Evolutionary conservation across 2,888 invertebrate species (phyloP), one percentile per base, ranked within the genome.

Genomic region (Argyra leucocephala): DNA sequence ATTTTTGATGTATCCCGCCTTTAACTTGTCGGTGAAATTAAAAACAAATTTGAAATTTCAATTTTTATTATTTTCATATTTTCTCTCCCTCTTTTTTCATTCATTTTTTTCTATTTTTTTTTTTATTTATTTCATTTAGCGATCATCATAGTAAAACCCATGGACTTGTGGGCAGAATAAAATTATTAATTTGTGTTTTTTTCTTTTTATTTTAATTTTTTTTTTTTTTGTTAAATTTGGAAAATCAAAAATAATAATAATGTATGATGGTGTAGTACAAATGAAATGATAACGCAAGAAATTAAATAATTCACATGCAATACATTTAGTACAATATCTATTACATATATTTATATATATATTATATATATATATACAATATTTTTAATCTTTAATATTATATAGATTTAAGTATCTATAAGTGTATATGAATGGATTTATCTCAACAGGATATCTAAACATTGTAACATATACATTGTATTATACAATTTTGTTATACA

Each of bases 1-100:
- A 48, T 48, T 48, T 48, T 48, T 48, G 15, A 48, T 48, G 48
- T 48, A 18, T 48, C 48, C 48, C 48, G 48, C 48, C 48, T 48
- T 48, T 48, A 48, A 48, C 48, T 48, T 48, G 48, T 48, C 48
- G 48, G 48, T 15, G 48, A 48, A 48, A 48, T 48, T 48, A 15
- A n/a, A 48, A 48, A 48, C 48, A 48, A 48, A 48, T 48, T 48
- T 48, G 2, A 48, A 48, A 48, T 3, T 15, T 48, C 18, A 18
- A 18, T 31, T 31, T 31, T 12, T 31, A 31, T 10, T 31, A 31
- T 31, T 31, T 31, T 6, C 12, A 31, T 31, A 31, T n/a, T n/a
- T n/a, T n/a, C n/a, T n/a, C n/a, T n/a, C n/a, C n/a, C n/a, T n/a
- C n/a, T n/a, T n/a, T n/a, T n/a, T n/a, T n/a, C n/a, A n/a, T n/a